A percentile compares a stretch with the other conserved stretches of the same genome.
These are phyloP conservation scores for Bubo bubo DNA, from an alignment of 2,113 vertebrate genomes.

Conservation along the genomic window DNA sequence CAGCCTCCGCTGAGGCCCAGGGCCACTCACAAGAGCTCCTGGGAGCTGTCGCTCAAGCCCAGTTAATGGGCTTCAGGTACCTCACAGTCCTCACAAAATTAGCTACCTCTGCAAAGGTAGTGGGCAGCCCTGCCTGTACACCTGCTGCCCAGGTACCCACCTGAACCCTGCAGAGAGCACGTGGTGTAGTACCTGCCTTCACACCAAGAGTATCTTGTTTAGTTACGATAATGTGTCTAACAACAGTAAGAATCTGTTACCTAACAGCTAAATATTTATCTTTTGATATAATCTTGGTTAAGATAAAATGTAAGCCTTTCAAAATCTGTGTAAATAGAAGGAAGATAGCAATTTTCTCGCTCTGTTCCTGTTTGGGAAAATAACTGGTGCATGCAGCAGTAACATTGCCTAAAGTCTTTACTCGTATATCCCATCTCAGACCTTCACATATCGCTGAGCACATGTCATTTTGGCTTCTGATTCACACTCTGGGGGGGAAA, in stretches of 20 bases:
- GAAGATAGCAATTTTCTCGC: not conserved
- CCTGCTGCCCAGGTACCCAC: not conserved
- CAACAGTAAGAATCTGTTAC: not conserved
- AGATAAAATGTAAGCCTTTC: not conserved
- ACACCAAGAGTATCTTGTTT: fast-evolving
- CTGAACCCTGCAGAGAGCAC: not conserved
- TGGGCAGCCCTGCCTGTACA: fast-evolving
- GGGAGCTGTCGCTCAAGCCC: not conserved
- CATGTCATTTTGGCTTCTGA: not conserved
- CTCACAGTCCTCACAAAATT: fast-evolving
- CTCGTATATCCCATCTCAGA: not conserved
- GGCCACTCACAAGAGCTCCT: fast-evolving
- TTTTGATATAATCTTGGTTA: not conserved
- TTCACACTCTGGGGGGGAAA: not conserved
- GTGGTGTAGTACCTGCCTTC: not conserved
- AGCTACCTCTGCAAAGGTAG: not conserved
- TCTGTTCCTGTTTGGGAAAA: not conserved
- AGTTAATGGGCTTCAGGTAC: not conserved
- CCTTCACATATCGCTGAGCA: not conserved
- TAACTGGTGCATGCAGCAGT: not conserved
- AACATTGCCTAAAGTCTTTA: not conserved
- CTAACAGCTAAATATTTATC: not conserved
- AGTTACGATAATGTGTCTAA: not conserved
- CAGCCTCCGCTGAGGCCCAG: fast-evolving
- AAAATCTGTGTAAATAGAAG: slow-evolving; percentile 18